phyloP scores from a whole-genome alignment of 2,888 invertebrate species.

The Byasa hedistus region DNA sequence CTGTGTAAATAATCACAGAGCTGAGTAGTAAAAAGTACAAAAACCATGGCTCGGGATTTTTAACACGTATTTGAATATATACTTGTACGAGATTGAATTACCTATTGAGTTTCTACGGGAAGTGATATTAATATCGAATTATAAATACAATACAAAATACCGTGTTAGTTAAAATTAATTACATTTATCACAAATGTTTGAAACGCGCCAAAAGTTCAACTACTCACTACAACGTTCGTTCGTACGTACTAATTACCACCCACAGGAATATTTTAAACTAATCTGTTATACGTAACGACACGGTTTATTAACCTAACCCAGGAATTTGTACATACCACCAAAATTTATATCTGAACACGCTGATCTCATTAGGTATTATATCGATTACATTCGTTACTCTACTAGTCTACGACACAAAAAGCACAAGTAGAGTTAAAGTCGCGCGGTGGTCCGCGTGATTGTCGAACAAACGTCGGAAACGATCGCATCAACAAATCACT shows the following conservation, averaged over 20 bases:
- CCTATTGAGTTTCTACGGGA: not conserved
- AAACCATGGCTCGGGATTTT: no score
- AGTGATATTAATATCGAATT: not conserved
- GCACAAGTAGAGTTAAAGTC: not conserved
- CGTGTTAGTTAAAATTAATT: not conserved
- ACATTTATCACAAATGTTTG: not conserved
- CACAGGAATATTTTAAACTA: no score
- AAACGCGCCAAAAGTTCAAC: not conserved
- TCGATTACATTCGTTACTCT: no score
- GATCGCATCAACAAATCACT: constrained; percentile 4
- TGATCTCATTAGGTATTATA: no score
- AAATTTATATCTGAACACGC: no score
- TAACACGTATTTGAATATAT: no score
- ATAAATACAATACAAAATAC: not conserved
- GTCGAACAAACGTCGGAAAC: not conserved
- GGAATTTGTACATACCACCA: no score
- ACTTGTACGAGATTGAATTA: not conserved
- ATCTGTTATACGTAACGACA: no score
- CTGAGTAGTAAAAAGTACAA: constrained; percentile 26
- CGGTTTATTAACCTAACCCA: no score
- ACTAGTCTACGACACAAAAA: not conserved
- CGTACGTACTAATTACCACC: no score
- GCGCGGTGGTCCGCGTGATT: not conserved
- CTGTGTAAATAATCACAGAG: constrained; percentile 43
- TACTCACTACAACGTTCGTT: not conserved